Evolutionary conservation across 2,113 vertebrate species (phyloP), one percentile per base, ranked within the genome.

Genomic region (Leucosticte australis): DNA sequence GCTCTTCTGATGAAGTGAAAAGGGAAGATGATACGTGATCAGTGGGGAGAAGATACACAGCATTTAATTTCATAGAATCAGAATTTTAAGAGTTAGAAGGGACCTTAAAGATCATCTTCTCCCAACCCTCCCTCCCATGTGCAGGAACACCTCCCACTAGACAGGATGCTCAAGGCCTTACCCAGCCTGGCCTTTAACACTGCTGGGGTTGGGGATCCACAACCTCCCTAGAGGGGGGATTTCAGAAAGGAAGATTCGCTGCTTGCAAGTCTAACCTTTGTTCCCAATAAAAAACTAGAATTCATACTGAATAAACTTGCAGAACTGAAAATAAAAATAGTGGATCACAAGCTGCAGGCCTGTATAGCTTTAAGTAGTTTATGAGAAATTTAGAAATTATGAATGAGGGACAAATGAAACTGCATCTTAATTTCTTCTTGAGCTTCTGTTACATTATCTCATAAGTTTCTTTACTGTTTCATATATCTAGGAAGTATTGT

Each of bases 1-100:
- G 12, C 53, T 73, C 26, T 41, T 42, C 22, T 39, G 14, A 31
- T 71, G 15, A 18, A 69, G 3, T 47, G 24, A 22, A 65, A 73
- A 47, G 53, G 11, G 12, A 47, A 65, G 27, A 50, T 24, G 17
- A 17, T n/a, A 13, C 0, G 0, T 67, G 22, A 42, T 41, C 1
- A 0, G 9, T 27, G 12, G 12, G 33, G 22, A 24, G 27, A 47
- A 31, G 19, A 55, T 76, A 9, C 28, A 2, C 39, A 23, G 17
- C 28, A 14, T 6, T 35, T 24, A 37, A 65, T 76, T 83, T n/a
- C 47, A 31, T 18, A 31, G 46, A 74, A 30, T 30, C 20, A 30
- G 41, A 41, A 35, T 49, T 19, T 27, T 63, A 13, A 13, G 35
- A 35, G 26, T 76, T 90, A 47, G 37, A 42, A 31, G 33, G 7